Conservation (phyloP, 2,888 invertebrate species). For the Orthosia gothica region DNA sequence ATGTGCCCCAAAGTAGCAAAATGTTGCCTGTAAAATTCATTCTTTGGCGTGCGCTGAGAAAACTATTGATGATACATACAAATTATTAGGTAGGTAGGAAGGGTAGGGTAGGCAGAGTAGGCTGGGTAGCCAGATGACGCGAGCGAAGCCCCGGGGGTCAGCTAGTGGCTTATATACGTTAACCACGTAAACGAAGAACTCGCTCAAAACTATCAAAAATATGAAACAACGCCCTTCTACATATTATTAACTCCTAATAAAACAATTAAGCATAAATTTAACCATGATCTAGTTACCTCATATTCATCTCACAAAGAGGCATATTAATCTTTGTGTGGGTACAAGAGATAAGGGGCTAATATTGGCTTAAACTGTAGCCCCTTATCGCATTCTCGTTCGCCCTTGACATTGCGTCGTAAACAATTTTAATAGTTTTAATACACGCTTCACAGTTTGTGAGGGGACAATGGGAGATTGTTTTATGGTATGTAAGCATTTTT, state of each 20-base stretch:
- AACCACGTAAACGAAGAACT: no score
- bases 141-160: no score
- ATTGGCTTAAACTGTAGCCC: constrained; percentile 28
- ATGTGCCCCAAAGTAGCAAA: no score
- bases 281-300: constrained; percentile 30
- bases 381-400: constrained; percentile 17
- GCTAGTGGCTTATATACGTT: no score
- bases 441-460: constrained; percentile 7
- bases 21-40: no score
- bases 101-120: no score
- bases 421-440: constrained; percentile 39
- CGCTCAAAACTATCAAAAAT: no score
- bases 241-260: neutral
- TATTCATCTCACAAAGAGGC: neutral
- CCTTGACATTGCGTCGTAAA: constrained; percentile 51
- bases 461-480: neutral
- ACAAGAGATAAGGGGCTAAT: constrained; percentile 48
- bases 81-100: no score
- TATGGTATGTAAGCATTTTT: neutral
- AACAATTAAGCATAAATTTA: neutral
- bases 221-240: no score
- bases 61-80: no score
- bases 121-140: no score
- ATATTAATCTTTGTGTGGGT: constrained; percentile 21
- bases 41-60: no score